These are phyloP conservation scores for Ceratosolen solmsi DNA, from an alignment of 1,140 invertebrate species.

Conservation along the genomic window DNA sequence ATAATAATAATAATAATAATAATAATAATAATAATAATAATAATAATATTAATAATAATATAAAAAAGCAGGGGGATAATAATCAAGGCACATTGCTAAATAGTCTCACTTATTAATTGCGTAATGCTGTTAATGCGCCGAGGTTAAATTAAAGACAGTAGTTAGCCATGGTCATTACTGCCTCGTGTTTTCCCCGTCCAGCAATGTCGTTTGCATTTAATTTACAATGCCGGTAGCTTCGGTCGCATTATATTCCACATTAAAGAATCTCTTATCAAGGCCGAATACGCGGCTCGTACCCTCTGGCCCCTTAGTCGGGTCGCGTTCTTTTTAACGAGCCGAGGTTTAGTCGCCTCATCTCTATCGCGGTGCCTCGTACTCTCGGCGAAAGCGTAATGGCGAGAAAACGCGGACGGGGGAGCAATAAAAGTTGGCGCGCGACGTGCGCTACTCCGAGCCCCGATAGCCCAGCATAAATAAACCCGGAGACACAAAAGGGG, in stretches of 20 bases:
- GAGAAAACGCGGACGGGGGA: slow-evolving; percentile 5
- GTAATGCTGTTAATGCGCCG: too few species aligned
- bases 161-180: too few species aligned
- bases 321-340: slow-evolving; percentile 11
- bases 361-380: neutral
- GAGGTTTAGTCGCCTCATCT: neutral
- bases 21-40: too few species aligned
- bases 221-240: neutral
- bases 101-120: too few species aligned
- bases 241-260: neutral
- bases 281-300: neutral
- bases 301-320: neutral
- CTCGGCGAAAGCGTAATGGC: slow-evolving; percentile 5
- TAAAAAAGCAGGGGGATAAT: too few species aligned
- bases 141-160: too few species aligned
- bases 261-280: neutral
- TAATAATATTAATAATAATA: too few species aligned
- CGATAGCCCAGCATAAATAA: neutral
- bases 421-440: neutral
- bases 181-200: neutral
- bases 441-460: neutral
- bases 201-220: neutral
- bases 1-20: too few species aligned
- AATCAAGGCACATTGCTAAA: too few species aligned
- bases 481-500: slow-evolving; percentile 22